These are phyloP conservation scores for Streblospio benedicti DNA, from an alignment of 1,140 invertebrate genomes.

Conservation along the genomic window DNA sequence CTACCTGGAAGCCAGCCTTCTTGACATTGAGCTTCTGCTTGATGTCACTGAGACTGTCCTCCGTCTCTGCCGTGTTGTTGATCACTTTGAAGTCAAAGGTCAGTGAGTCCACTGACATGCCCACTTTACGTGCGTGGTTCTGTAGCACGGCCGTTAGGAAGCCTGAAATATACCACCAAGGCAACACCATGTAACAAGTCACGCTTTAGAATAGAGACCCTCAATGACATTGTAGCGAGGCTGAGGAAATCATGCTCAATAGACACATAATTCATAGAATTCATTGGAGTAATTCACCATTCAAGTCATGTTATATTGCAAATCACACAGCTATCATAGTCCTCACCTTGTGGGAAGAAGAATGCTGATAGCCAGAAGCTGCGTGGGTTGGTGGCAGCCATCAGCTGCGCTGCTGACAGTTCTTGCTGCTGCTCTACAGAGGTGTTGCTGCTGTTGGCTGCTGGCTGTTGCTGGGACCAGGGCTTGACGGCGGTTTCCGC, in stretches of 20 bases:
- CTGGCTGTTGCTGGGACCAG: slow-evolving; percentile 3
- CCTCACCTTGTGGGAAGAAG: slow-evolving; percentile 77
- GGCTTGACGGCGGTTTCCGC: slow-evolving; percentile 1
- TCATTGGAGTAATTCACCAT: too few species aligned
- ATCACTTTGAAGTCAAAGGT: slow-evolving; percentile 63
- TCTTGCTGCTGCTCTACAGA: slow-evolving; percentile 4
- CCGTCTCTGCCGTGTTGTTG: slow-evolving; percentile 19
- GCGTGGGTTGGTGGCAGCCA: slow-evolving; percentile 27
- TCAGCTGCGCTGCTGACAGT: too few species aligned
- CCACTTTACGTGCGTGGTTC: slow-evolving; percentile 69
- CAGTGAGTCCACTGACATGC: slow-evolving; percentile 73
- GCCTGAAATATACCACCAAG: slow-evolving; percentile 37
- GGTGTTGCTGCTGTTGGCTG: slow-evolving; percentile 4
- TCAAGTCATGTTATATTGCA: too few species aligned
- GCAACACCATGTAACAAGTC: neutral
- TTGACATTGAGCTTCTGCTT: slow-evolving; percentile 28
- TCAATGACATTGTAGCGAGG: too few species aligned
- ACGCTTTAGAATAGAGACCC: neutral
- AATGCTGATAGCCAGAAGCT: slow-evolving; percentile 71
- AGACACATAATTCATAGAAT: too few species aligned
- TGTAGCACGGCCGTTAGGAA: slow-evolving; percentile 77
- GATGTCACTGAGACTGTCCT: slow-evolving; percentile 23
- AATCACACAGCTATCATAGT: too few species aligned
- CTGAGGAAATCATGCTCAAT: too few species aligned
- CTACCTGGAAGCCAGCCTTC: slow-evolving; percentile 34